Evolutionary conservation across 2,888 invertebrate genomes (phyloP), one percentile per base, ranked within the genome.

Genomic region (Eledone cirrhosa): DNA sequence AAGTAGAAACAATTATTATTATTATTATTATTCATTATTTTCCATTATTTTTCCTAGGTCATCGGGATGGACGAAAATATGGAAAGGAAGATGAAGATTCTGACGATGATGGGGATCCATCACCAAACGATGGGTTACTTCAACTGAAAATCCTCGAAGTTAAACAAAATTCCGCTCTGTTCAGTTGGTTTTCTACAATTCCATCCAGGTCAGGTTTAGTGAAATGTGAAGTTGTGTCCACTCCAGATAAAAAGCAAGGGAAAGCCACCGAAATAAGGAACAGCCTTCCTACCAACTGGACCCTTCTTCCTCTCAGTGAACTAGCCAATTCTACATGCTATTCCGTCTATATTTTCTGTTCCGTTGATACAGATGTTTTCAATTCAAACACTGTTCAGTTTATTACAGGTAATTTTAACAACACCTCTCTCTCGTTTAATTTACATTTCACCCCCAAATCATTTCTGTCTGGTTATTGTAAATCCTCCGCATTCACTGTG

Each of bases 201-300:
- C 76, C 76, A 47, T 48, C 76, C 29, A 33, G 27, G 22, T 48
- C 76, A 1, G 76, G 48, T 47, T 48, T 48, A 24, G 76, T 76
- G 22, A 47, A 76, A 29, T 76, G 76, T 29, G 76, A 76, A 47
- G 76, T 76, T 48, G 48, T 76, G 27, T 76, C 29, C 48, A 24
- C 47, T 41, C 76, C 76, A 48, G 76, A 76, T 27, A 47, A 76
- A 47, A 27, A 72, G 22, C n/a, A 72, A 22, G 24, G 72, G 13
- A 31, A 14, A 5, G 72, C 31, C 7, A 72, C 72, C 4, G 72
- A 72, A 72, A 72, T 72, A n/a, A 72, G n/a, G 41, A 72, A 72
- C 41, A 72, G 72, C 41, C 41, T 72, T 22, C 72, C 72, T 19
- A 72, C 72, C 31, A 72, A 72, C 33, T 72, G 72, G 72, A 72